phyloP scores from a whole-genome alignment of 2,113 vertebrate species.

The Urocynchramus pylzowi region DNA sequence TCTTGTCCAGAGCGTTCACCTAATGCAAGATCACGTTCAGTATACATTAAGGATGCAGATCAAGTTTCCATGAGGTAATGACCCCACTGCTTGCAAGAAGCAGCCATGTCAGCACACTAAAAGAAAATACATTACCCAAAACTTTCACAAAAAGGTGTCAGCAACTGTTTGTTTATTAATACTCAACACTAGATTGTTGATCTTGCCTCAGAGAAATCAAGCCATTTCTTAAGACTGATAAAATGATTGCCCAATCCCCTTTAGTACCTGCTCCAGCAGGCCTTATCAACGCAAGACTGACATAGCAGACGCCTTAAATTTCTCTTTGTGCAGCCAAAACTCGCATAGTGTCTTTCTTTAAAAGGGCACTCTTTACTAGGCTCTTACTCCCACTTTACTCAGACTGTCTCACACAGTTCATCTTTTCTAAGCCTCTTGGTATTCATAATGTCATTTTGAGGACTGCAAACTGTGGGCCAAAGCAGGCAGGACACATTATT shows the following conservation, averaged over 20 bases:
- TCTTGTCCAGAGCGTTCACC: fast-evolving
- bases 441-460: neutral
- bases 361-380: neutral
- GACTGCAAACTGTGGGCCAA: neutral
- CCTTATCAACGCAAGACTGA: neutral
- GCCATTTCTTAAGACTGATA: neutral
- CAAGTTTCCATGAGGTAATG: neutral
- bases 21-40: neutral
- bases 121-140: neutral
- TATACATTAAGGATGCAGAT: neutral
- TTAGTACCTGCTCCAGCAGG: neutral
- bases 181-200: neutral
- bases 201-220: neutral
- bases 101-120: neutral
- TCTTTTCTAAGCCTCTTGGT: neutral
- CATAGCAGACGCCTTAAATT: neutral
- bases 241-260: neutral
- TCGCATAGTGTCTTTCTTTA: neutral
- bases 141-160: neutral
- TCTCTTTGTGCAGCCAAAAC: neutral
- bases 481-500: neutral
- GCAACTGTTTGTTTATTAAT: neutral
- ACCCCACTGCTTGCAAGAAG: neutral
- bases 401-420: neutral
- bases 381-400: neutral